Percentiles rank a stretch among this genome's conserved stretches.
Conservation (phyloP, 2,888 invertebrate species). For the Entomobrya multifasciata region DNA sequence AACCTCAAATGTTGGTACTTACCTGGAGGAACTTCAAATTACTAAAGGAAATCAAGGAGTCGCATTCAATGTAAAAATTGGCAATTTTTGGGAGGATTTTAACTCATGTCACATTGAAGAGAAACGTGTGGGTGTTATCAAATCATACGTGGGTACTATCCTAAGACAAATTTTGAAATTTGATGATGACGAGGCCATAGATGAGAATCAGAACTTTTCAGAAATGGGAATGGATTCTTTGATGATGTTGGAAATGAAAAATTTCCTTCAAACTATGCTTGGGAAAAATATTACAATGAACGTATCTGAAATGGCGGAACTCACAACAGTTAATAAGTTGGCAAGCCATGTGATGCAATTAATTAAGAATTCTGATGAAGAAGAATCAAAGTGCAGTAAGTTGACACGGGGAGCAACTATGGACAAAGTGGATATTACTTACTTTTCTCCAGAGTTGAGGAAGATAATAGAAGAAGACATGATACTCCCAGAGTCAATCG, state of each 20-base stretch:
- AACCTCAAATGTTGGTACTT: slow-evolving; percentile 53
- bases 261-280: slow-evolving; percentile 68
- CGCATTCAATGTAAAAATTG: slow-evolving; percentile 53
- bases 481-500: slow-evolving; percentile 65
- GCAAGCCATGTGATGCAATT: slow-evolving; percentile 54
- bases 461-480: slow-evolving; percentile 63
- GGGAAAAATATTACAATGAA: slow-evolving; percentile 72
- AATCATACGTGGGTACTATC: slow-evolving; percentile 50
- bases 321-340: slow-evolving; percentile 62
- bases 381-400: not conserved
- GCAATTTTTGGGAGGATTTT: slow-evolving; percentile 57
- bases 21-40: slow-evolving; percentile 67
- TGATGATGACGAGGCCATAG: slow-evolving; percentile 68
- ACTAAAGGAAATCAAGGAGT: slow-evolving; percentile 38
- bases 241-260: slow-evolving; percentile 75
- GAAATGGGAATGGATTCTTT: slow-evolving; percentile 72
- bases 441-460: slow-evolving; percentile 19
- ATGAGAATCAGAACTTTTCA: slow-evolving; percentile 69
- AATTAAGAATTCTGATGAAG: slow-evolving; percentile 36
- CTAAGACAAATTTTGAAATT: slow-evolving; percentile 71
- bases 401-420: not conserved
- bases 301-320: slow-evolving; percentile 62
- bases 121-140: slow-evolving; percentile 47
- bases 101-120: slow-evolving; percentile 38
- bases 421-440: slow-evolving; percentile 7